phyloP scores from a whole-genome alignment of 2,797 vertebrate species.

The Nannoperca australis region DNA sequence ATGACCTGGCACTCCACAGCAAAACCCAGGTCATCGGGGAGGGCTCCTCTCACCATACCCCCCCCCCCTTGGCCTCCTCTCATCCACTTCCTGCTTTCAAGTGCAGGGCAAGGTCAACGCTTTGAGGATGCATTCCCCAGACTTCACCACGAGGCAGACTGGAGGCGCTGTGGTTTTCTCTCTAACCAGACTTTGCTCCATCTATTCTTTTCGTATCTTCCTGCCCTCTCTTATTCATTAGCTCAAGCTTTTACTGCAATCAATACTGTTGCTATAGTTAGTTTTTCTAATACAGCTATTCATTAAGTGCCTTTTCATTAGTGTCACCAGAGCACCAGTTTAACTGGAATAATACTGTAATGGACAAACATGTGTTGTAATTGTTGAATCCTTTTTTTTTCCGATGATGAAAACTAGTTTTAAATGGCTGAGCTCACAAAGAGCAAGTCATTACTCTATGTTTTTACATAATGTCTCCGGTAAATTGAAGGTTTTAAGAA shows the following conservation, averaged over 20 bases:
- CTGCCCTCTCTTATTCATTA: constrained; percentile 80
- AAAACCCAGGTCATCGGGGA: constrained; percentile 81
- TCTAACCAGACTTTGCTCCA: constrained; percentile 60
- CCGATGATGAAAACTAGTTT: constrained; percentile 47
- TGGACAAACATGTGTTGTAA: constrained; percentile 74
- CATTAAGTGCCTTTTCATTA: constrained; percentile 82
- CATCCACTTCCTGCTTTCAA: constrained; percentile 86
- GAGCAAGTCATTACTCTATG: constrained; percentile 51
- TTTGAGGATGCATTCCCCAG: constrained; percentile 82
- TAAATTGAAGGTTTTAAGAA: constrained; percentile 66
- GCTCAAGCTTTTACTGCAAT: constrained; percentile 81
- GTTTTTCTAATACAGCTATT: constrained; percentile 76
- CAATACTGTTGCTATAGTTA: constrained; percentile 81
- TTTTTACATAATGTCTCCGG: constrained; percentile 57
- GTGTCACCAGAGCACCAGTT: constrained; percentile 70
- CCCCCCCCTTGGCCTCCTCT: constrained; percentile 59
- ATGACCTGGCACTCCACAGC: constrained; percentile 83
- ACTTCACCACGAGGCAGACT: constrained; percentile 80
- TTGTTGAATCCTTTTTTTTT: constrained; percentile 49
- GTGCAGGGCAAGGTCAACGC: constrained; percentile 86
- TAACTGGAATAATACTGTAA: constrained; percentile 77
- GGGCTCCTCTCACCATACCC: constrained; percentile 77
- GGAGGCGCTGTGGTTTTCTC: constrained; percentile 76
- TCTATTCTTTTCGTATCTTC: constrained; percentile 74
- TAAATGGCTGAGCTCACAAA: constrained; percentile 50